Evolutionary conservation across 1,140 invertebrate genomes (phyloP), one percentile per base, ranked within the genome.

Genomic region (Leptopilina clavipes): DNA sequence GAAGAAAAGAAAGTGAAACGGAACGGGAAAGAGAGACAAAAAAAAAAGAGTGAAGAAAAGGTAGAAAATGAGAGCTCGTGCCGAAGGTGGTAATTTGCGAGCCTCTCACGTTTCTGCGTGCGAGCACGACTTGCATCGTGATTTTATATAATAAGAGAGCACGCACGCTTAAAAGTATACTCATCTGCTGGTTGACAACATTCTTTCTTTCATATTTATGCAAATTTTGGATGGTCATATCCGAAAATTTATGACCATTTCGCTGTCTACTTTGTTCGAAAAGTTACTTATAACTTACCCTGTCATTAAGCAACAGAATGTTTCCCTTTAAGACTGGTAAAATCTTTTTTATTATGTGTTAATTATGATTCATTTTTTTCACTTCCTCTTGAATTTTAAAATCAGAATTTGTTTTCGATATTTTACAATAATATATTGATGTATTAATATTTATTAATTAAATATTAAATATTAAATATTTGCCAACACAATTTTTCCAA

Each of bases 71-170:
- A 78, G 73, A 76, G 78, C 79, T 74, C 80, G 74, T 74, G 77
- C 74, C 83, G 79, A 83, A 86, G 80, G 80, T 81, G 80, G 82
- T 82, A 86, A 88, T 89, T 88, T 87, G 84, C 82, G 86, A 79
- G 83, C 86, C 76, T 79, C 85, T 88, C 84, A 88, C 86, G 86
- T 88, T 88, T 89, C 86, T 87, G 84, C 84, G 84, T 85, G 80
- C 71, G 74, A 44, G 56, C 75, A 80, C 80, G 80, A 82, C 84
- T 74, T 81, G 86, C 86, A 86, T 88, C 82, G 83, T 83, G 82
- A 88, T 88, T 82, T 81, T 77, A 76, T 45, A 79, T 89, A 88
- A 89, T 89, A 86, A 88, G 86, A 87, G 86, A 86, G 82, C 83
- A 87, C 83, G 83, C 85, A 84, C 82, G 82, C 83, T 80, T 83